Percentiles rank a stretch among this genome's conserved stretches.
phyloP scores from a whole-genome alignment of 2,797 vertebrate genomes.

The Toxotes lorentzi region DNA sequence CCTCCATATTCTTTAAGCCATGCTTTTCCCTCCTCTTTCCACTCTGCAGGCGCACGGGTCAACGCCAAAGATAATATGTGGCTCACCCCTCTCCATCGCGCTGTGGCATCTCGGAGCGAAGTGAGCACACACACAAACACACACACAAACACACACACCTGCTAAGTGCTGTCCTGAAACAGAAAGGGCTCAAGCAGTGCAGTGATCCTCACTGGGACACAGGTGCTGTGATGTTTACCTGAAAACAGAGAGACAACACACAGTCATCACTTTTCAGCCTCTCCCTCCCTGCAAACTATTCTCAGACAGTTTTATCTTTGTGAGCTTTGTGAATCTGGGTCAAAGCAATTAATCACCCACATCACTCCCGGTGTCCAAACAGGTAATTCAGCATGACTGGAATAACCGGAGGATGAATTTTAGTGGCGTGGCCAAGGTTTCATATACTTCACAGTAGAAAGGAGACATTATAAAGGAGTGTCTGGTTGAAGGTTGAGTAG shows the following conservation, averaged over 20 bases:
- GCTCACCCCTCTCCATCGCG: conserved; percentile 97
- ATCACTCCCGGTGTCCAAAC: conserved; percentile 15
- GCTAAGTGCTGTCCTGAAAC: neutral
- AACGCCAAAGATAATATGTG: conserved; percentile 99
- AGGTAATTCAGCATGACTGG: conserved; percentile 40
- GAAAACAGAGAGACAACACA: conserved; percentile 5
- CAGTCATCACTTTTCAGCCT: neutral
- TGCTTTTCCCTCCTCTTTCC: neutral
- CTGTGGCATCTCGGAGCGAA: conserved; percentile 96
- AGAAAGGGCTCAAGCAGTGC: neutral
- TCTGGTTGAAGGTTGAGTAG: neutral
- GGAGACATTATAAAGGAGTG: neutral
- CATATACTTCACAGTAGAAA: neutral
- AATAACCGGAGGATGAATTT: conserved; percentile 6
- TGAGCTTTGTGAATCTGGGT: conserved; percentile 1
- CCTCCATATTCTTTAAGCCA: neutral
- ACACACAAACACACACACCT: conserved; percentile 3
- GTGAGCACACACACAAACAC: conserved; percentile 76
- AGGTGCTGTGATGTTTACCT: conserved; percentile 31
- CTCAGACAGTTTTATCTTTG: conserved; percentile 70
- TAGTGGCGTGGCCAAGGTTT: no score
- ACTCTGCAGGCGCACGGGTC: conserved; percentile 92
- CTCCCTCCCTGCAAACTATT: neutral
- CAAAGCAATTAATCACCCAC: neutral
- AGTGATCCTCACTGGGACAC: neutral